Percentiles rank a stretch among this genome's conserved stretches.
Evolutionary conservation across 2,113 vertebrate species (phyloP).

Genomic region (Perca fluviatilis): DNA sequence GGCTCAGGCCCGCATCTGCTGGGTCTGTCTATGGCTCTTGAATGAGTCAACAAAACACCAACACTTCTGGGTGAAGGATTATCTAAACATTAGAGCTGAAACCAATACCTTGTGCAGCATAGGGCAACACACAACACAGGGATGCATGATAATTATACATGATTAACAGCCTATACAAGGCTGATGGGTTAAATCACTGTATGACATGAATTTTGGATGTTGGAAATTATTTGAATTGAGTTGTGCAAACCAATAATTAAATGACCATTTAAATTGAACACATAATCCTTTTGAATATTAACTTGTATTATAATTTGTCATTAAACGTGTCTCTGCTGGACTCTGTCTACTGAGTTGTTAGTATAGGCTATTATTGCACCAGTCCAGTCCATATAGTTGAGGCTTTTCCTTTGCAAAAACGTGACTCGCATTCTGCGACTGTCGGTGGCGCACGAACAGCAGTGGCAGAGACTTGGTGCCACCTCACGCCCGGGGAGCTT

Average conservation of each 20-base stretch:
- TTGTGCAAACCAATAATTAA: not conserved
- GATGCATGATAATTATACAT: not conserved
- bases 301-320: not conserved
- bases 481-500: conserved; percentile 47
- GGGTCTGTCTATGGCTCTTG: conserved; percentile 56
- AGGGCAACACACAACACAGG: conserved; percentile 32
- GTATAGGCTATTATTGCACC: conserved; percentile 5
- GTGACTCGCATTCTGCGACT: conserved; percentile 62
- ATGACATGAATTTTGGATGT: not conserved
- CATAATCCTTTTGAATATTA: not conserved
- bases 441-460: conserved; percentile 26
- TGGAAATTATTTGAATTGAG: not conserved
- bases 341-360: not conserved
- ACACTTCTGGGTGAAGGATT: conserved; percentile 79
- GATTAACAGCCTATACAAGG: not conserved
- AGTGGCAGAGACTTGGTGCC: conserved; percentile 18
- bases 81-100: conserved; percentile 67
- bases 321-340: not conserved
- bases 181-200: not conserved
- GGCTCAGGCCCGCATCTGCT: conserved; percentile 62
- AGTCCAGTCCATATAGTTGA: conserved; percentile 14
- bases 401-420: conserved; percentile 60
- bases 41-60: conserved; percentile 80
- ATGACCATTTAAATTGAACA: not conserved
- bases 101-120: conserved; percentile 65